A percentile compares a stretch with the other conserved stretches of the same genome.
Conservation (phyloP, 2,113 vertebrate genomes). For the Spheniscus mendiculus region DNA sequence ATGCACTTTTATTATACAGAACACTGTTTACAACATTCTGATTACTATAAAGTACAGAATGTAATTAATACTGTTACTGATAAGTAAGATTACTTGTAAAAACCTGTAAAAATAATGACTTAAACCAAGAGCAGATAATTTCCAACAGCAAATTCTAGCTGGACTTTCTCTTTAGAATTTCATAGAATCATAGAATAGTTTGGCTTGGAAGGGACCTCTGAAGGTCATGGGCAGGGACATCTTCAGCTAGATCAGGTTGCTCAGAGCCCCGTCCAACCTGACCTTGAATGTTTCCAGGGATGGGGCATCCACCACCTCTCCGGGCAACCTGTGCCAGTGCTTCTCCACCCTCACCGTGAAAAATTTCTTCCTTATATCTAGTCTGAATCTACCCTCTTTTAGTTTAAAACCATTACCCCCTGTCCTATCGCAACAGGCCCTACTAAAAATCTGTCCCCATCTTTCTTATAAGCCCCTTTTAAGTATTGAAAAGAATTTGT, state of each 20-base stretch:
- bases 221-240: not conserved
- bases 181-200: not conserved
- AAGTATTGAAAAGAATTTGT: not conserved
- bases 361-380: not conserved
- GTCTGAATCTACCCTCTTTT: not conserved
- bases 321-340: not conserved
- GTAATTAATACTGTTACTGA: not conserved
- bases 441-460: not conserved
- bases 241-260: not conserved
- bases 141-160: not conserved
- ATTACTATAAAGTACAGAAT: not conserved
- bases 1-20: not conserved
- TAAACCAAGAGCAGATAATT: not conserved
- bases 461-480: not conserved
- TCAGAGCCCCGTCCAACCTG: not conserved
- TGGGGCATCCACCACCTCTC: not conserved
- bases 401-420: not conserved
- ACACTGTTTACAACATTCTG: not conserved
- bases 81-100: not conserved
- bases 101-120: not conserved
- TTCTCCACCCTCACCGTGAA: not conserved
- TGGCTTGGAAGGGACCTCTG: not conserved
- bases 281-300: not conserved
- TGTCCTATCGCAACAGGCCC: not conserved
- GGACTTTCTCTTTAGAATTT: not conserved